phyloP scores from a whole-genome alignment of 2,888 invertebrate genomes.

The Clistopyga incitator region DNA sequence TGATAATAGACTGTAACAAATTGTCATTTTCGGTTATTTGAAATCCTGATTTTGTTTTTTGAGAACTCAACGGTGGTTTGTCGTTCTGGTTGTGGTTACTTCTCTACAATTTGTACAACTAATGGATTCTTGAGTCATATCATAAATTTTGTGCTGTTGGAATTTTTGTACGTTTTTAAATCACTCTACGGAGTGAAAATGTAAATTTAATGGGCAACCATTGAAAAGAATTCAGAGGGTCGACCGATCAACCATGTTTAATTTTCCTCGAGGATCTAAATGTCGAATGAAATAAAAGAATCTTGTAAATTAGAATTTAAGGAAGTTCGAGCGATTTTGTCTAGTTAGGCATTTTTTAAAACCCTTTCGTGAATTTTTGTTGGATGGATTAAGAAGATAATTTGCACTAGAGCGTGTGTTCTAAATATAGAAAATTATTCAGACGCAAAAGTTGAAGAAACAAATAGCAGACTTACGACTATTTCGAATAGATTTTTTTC shows the following conservation, averaged over 20 bases:
- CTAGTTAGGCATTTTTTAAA: no score
- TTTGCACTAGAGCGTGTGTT: no score
- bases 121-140: slow-evolving; percentile 69
- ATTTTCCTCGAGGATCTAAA: slow-evolving; percentile 9
- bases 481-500: no score
- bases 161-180: slow-evolving; percentile 73
- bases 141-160: slow-evolving; percentile 59
- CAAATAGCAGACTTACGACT: no score
- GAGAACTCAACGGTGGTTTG: slow-evolving; percentile 67
- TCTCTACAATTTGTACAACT: slow-evolving; percentile 72
- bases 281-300: slow-evolving; percentile 3
- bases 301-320: no score
- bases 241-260: slow-evolving; percentile 36
- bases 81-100: slow-evolving; percentile 74
- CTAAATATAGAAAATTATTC: no score
- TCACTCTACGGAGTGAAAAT: slow-evolving; percentile 29
- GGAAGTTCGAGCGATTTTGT: no score
- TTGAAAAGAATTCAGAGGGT: slow-evolving; percentile 20
- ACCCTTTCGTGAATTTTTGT: no score
- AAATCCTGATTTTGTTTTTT: slow-evolving; percentile 2
- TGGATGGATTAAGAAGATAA: no score
- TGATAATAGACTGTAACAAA: slow-evolving; percentile 72
- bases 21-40: slow-evolving; percentile 35
- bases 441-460: no score
- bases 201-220: slow-evolving; percentile 12